These are phyloP conservation scores for Cylas formicarius DNA, from an alignment of 1,140 invertebrate species.

Conservation along the genomic window DNA sequence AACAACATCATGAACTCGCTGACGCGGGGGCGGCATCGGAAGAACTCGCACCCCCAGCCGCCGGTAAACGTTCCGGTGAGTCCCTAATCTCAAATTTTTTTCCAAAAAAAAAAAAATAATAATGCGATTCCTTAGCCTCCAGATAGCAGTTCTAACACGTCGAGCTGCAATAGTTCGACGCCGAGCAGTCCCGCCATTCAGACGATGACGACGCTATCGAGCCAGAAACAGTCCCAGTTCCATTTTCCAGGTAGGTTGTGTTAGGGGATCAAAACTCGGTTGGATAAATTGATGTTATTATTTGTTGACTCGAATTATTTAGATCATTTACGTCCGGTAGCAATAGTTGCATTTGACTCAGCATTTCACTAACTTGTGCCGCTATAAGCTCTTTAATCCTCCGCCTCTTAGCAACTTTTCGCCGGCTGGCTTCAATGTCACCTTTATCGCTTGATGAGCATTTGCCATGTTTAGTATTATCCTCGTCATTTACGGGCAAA, in stretches of 20 bases:
- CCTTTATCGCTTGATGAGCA: too few relatives aligned
- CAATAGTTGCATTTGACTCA: too few relatives aligned
- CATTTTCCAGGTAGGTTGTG: conserved; percentile 68
- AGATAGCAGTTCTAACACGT: conserved; percentile 89
- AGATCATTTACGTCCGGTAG: too few relatives aligned
- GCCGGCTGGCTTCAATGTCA: too few relatives aligned
- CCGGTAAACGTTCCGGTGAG: conserved; percentile 55
- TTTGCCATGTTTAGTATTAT: too few relatives aligned
- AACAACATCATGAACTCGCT: conserved; percentile 35
- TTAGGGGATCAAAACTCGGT: too few relatives aligned
- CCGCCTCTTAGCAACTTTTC: too few relatives aligned
- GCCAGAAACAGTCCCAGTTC: conserved; percentile 61
- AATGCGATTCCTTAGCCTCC: conserved; percentile 44
- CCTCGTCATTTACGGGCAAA: too few relatives aligned
- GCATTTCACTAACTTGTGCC: too few relatives aligned
- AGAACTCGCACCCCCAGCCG: conserved; percentile 52
- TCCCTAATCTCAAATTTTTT: conserved; percentile 13
- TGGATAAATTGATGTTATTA: too few relatives aligned
- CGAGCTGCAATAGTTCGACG: conserved; percentile 93
- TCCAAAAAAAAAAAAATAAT: neutral
- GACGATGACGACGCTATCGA: conserved; percentile 46
- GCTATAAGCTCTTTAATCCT: too few relatives aligned
- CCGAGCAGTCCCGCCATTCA: conserved; percentile 87
- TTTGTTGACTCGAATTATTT: too few relatives aligned
- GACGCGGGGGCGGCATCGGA: conserved; percentile 32